A percentile compares a stretch with the other conserved stretches of the same genome.
phyloP scores from a whole-genome alignment of 2,888 invertebrate genomes.

The Thereva nobilitata region DNA sequence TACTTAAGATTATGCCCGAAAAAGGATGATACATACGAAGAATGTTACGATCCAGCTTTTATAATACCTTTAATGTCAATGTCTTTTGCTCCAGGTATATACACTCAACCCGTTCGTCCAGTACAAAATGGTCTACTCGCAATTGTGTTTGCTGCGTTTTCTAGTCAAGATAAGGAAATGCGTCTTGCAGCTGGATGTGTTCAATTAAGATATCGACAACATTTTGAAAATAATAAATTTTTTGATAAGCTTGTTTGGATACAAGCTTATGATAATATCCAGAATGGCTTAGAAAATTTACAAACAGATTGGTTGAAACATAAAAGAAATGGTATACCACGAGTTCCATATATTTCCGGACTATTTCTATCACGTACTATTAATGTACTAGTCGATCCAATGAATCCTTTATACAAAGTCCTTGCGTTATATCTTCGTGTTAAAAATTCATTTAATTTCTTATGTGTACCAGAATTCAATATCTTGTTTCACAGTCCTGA shows the following conservation, averaged over 20 bases:
- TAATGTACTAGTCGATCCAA: conserved; percentile 73
- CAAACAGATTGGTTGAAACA: conserved; percentile 52
- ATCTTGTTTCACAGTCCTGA: conserved; percentile 81
- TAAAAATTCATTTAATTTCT: conserved; percentile 75
- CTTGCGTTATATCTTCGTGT: conserved; percentile 79
- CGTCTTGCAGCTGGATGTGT: conserved; percentile 75
- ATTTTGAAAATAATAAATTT: conserved; percentile 69
- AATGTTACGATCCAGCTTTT: conserved; percentile 81
- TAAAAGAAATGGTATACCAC: conserved; percentile 54
- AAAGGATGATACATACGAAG: conserved; percentile 50
- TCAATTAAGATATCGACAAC: conserved; percentile 72
- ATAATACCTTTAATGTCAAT: conserved; percentile 76
- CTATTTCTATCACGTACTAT: conserved; percentile 57
- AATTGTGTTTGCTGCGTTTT: conserved; percentile 70
- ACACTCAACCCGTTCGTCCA: conserved; percentile 72
- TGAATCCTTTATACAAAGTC: conserved; percentile 74
- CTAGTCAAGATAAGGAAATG: conserved; percentile 68
- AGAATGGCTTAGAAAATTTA: conserved; percentile 51
- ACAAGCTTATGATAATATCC: conserved; percentile 56
- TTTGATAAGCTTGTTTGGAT: conserved; percentile 56
- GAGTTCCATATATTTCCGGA: conserved; percentile 53
- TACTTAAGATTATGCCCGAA: conserved; percentile 53
- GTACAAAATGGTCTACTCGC: conserved; percentile 72
- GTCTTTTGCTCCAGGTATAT: conserved; percentile 74
- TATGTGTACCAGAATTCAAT: conserved; percentile 84